Percentiles rank a stretch among this genome's conserved stretches.
Evolutionary conservation across 2,797 vertebrate species (phyloP).

Genomic region (Phylloscopus collybita): DNA sequence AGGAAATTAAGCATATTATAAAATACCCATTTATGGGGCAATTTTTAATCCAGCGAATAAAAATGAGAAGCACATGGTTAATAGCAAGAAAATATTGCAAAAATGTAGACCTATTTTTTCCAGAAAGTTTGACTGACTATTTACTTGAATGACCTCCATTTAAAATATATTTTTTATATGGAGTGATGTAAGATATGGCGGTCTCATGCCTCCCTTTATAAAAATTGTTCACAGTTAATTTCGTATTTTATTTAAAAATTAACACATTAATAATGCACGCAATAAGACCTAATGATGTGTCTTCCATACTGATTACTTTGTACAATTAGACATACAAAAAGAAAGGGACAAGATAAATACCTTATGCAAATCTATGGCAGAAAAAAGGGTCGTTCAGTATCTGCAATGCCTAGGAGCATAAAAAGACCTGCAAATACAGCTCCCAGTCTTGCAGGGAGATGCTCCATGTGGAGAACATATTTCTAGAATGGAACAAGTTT

Average conservation of each 20-base stretch:
- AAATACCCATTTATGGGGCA: constrained; percentile 85
- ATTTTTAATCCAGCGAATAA: constrained; percentile 79
- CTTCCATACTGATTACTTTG: constrained; percentile 60
- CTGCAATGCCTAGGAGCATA: not conserved
- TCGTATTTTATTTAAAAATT: constrained; percentile 67
- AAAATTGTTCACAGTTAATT: constrained; percentile 68
- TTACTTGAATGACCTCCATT: constrained; percentile 68
- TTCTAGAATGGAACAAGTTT: not conserved
- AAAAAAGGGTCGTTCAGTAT: not conserved
- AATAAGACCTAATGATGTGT: constrained; percentile 49
- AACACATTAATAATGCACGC: constrained; percentile 65
- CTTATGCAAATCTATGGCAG: constrained; percentile 52
- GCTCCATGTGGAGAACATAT: not conserved
- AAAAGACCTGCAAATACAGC: not conserved
- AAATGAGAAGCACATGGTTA: constrained; percentile 78
- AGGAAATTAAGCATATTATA: constrained; percentile 90
- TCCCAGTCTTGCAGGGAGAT: not conserved
- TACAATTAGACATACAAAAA: constrained; percentile 54
- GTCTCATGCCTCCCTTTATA: constrained; percentile 51
- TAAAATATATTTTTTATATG: constrained; percentile 67
- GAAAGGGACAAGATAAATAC: constrained; percentile 54
- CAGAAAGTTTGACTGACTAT: constrained; percentile 67
- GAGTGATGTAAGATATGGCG: constrained; percentile 54
- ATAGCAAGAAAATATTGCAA: constrained; percentile 67
- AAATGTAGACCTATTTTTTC: constrained; percentile 61